Percentiles rank a stretch among this genome's conserved stretches.
phyloP scores from a whole-genome alignment of 2,113 vertebrate species.

The Catharus fuscescens region DNA sequence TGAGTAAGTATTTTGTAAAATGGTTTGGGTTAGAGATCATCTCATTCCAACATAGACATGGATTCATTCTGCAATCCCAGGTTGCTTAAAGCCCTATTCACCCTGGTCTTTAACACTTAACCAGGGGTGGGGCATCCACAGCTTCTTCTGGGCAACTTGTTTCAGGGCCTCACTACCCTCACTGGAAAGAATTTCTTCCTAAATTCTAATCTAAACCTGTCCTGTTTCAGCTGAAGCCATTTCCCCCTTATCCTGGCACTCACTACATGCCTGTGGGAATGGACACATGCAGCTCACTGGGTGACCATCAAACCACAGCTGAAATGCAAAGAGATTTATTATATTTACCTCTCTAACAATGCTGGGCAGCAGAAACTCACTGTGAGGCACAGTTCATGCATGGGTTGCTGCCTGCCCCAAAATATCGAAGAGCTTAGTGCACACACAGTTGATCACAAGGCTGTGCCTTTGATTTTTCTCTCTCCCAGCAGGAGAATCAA shows the following conservation, averaged over 20 bases:
- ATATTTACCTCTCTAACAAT: fast-evolving
- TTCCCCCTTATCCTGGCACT: not conserved
- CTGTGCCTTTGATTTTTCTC: not conserved
- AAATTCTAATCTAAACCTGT: not conserved
- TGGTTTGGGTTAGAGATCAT: not conserved
- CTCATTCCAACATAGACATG: fast-evolving
- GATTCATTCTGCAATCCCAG: not conserved
- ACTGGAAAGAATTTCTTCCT: not conserved
- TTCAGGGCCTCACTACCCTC: not conserved
- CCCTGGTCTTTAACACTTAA: not conserved
- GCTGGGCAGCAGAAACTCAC: not conserved
- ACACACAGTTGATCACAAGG: not conserved
- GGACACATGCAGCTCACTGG: fast-evolving
- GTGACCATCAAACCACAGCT: not conserved
- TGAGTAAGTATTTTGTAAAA: not conserved
- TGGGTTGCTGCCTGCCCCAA: not conserved
- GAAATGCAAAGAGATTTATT: not conserved
- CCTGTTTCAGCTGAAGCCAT: not conserved
- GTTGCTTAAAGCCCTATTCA: not conserved
- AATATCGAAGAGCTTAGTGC: not conserved
- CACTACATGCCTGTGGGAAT: not conserved
- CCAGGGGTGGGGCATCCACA: not conserved
- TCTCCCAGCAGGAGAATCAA: not conserved
- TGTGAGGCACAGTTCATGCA: not conserved
- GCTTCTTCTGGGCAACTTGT: not conserved